phyloP scores from a whole-genome alignment of 2,113 vertebrate species.

The Tetrax tetrax region DNA sequence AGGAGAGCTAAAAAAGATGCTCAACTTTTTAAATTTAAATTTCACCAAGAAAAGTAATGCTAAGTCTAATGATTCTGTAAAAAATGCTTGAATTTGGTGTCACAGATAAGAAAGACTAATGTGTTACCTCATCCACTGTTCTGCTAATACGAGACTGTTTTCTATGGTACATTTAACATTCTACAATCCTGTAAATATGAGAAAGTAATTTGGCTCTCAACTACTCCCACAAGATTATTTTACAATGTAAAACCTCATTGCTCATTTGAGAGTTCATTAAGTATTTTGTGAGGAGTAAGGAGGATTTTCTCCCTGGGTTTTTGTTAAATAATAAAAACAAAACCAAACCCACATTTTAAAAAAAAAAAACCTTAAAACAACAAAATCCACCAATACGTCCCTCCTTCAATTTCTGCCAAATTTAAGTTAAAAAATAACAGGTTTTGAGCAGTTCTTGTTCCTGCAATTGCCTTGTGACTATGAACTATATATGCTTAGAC shows the following conservation, averaged over 20 bases:
- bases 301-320: neutral
- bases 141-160: neutral
- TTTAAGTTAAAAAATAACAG: neutral
- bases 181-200: neutral
- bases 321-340: neutral
- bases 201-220: neutral
- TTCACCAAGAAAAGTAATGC: neutral
- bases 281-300: neutral
- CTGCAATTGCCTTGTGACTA: neutral
- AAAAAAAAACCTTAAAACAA: neutral
- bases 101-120: neutral
- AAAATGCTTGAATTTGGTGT: neutral
- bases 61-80: neutral
- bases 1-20: neutral
- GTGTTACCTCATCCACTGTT: neutral
- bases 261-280: neutral
- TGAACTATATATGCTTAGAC: neutral
- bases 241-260: neutral
- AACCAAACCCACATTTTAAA: neutral
- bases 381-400: neutral
- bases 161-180: neutral
- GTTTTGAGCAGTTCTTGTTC: neutral
- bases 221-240: neutral
- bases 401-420: neutral
- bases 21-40: neutral